Evolutionary conservation across 2,888 invertebrate genomes (phyloP).

Genomic region (Fragum whitleyi): DNA sequence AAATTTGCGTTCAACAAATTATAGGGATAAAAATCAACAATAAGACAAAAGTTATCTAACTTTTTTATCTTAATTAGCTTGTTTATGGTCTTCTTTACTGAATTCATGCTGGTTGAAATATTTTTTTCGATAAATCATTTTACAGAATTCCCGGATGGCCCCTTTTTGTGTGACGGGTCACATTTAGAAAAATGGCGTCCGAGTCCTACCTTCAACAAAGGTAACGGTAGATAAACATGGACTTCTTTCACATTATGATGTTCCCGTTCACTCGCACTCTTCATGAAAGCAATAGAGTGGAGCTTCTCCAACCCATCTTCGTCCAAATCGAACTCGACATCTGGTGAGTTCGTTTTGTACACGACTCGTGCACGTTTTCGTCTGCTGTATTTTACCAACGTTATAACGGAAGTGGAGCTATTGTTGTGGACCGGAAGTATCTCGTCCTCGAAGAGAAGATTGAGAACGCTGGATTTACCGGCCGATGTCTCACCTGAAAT

Average conservation of each 20-base stretch:
- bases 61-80: too few relatives aligned
- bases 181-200: too few relatives aligned
- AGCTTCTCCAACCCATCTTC: slow-evolving; percentile 48
- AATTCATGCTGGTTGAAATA: too few relatives aligned
- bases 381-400: slow-evolving; percentile 70
- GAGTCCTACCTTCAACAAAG: slow-evolving; percentile 68
- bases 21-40: too few relatives aligned
- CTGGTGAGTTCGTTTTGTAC: slow-evolving; percentile 48
- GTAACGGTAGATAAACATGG: slow-evolving; percentile 65
- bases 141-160: too few relatives aligned
- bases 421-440: slow-evolving; percentile 74
- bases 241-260: slow-evolving; percentile 68
- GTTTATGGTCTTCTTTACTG: too few relatives aligned
- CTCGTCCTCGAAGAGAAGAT: slow-evolving; percentile 75
- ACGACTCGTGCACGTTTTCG: slow-evolving; percentile 60
- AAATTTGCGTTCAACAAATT: too few relatives aligned
- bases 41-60: too few relatives aligned
- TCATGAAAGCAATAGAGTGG: slow-evolving; percentile 62
- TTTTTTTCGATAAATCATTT: too few relatives aligned
- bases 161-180: too few relatives aligned
- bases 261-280: slow-evolving; percentile 54
- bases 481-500: slow-evolving; percentile 80
- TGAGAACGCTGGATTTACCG: slow-evolving; percentile 80
- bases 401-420: slow-evolving; percentile 78
- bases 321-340: slow-evolving; percentile 54